These are phyloP conservation scores for Drosophila rufa DNA, from an alignment of 1,140 invertebrate species.

Conservation along the genomic window DNA sequence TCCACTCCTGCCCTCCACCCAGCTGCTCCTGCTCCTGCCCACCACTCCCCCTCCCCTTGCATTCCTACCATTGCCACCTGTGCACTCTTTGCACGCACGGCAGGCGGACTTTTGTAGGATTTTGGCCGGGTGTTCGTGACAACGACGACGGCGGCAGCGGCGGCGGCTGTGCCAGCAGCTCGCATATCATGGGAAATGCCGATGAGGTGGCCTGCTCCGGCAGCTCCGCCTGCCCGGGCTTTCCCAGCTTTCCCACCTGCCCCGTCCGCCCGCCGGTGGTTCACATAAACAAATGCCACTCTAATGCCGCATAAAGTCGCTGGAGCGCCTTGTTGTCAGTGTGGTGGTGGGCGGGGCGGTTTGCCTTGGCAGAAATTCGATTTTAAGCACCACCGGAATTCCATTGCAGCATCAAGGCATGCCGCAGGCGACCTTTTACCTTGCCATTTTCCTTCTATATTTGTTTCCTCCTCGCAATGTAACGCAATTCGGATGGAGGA, in stretches of 20 bases:
- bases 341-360: constrained; percentile 11
- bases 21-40: not conserved
- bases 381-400: constrained; percentile 77
- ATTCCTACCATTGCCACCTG: constrained; percentile 39
- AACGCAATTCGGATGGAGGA: constrained; percentile 19
- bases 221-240: not conserved
- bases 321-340: constrained; percentile 55
- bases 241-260: not conserved
- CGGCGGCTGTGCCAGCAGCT: constrained; percentile 30
- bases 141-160: constrained; percentile 27
- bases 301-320: constrained; percentile 78
- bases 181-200: constrained; percentile 50
- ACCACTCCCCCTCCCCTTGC: not conserved
- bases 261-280: constrained; percentile 37
- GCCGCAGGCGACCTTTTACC: constrained; percentile 44
- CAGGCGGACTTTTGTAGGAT: constrained; percentile 75
- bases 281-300: constrained; percentile 82
- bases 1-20: not conserved
- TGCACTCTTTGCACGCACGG: constrained; percentile 66
- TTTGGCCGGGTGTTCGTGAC: constrained; percentile 69
- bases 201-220: constrained; percentile 23
- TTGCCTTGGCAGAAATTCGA: constrained; percentile 63
- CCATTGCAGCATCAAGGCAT: constrained; percentile 59
- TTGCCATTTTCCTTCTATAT: constrained; percentile 1
- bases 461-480: constrained; percentile 10